Conservation (phyloP, 2,113 vertebrate species). For the Fulmarus glacialis region DNA sequence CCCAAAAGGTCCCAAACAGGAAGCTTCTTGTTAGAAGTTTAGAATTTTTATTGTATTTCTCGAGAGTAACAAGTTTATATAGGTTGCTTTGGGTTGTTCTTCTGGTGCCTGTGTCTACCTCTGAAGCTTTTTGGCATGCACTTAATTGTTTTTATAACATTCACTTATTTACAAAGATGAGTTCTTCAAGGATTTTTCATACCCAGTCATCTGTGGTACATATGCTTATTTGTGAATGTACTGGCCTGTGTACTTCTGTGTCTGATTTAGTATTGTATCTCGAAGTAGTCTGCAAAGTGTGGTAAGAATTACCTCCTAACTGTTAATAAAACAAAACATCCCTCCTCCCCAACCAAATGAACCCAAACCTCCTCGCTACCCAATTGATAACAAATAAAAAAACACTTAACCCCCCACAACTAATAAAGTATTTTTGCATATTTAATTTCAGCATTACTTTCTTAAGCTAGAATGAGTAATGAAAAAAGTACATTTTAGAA, state of each 20-base stretch:
- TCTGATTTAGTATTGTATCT: rapidly evolving
- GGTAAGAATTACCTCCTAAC: neutral
- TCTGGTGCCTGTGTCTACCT: neutral
- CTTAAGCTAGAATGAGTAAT: neutral
- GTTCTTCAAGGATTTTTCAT: neutral
- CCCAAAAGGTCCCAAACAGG: neutral
- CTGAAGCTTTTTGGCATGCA: neutral
- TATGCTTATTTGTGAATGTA: neutral
- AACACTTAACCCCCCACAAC: neutral
- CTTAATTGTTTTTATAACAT: neutral
- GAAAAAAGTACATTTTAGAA: neutral
- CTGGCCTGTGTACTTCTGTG: neutral
- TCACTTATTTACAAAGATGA: neutral
- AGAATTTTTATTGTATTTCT: neutral
- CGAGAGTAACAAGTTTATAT: neutral
- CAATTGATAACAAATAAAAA: neutral
- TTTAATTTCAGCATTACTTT: neutral
- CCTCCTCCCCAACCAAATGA: neutral
- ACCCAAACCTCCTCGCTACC: neutral
- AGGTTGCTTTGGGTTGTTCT: neutral
- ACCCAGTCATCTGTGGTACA: neutral
- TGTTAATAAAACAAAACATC: neutral
- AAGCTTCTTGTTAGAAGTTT: neutral
- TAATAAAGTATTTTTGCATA: neutral
- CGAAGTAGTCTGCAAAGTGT: neutral